Evolutionary conservation across 1,140 invertebrate species (phyloP).

Genomic region (Camponotus pennsylvanicus): DNA sequence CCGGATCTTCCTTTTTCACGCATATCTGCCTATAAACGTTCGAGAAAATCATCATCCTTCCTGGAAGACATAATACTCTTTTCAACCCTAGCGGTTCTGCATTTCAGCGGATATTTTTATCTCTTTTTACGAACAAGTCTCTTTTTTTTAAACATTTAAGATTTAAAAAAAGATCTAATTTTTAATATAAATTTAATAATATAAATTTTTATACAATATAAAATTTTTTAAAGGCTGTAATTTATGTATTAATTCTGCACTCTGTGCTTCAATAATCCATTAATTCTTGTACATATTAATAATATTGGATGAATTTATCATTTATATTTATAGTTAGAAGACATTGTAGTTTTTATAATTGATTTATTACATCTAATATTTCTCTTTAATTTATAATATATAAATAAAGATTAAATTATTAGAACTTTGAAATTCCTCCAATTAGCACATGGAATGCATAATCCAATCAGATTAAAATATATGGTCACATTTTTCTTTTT

Average conservation of each 20-base stretch:
- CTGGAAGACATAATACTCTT: constrained; percentile 21
- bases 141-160: not conserved
- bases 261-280: no score
- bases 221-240: not conserved
- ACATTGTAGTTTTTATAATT: no score
- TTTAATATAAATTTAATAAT: not conserved
- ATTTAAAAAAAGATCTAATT: not conserved
- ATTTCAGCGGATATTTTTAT: not conserved
- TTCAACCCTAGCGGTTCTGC: not conserved
- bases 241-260: not conserved
- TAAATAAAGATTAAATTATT: no score
- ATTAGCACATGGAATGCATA: not conserved
- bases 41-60: constrained; percentile 57
- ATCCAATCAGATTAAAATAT: not conserved
- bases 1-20: constrained; percentile 63
- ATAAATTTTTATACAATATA: no score
- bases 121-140: not conserved
- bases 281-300: no score
- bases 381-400: no score
- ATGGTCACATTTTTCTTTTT: not conserved
- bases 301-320: no score
- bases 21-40: constrained; percentile 65
- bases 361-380: no score
- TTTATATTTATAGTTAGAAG: no score
- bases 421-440: no score